Evolutionary conservation across 2,888 invertebrate genomes (phyloP).

Genomic region (Agonopterix subpropinquella): DNA sequence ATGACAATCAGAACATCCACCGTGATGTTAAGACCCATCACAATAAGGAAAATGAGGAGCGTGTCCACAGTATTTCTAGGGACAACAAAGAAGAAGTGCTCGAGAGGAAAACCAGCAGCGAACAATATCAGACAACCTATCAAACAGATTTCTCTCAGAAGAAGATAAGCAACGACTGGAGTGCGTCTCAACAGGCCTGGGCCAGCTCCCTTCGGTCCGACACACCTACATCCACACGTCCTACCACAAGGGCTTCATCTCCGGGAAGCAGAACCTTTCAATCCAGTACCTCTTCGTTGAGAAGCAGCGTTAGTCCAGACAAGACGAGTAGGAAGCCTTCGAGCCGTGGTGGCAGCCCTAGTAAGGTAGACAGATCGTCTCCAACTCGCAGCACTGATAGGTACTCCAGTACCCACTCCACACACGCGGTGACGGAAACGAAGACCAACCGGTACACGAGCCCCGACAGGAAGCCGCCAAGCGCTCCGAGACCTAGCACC

Average conservation of each 20-base stretch:
- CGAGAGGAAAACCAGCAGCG: conserved; percentile 41
- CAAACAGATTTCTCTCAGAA: conserved; percentile 74
- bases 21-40: conserved; percentile 28
- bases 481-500: conserved; percentile 35
- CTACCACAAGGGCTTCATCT: conserved; percentile 71
- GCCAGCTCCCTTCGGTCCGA: conserved; percentile 82
- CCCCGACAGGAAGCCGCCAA: conserved; percentile 38
- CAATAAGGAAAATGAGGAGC: conserved; percentile 30
- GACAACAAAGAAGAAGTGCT: conserved; percentile 41
- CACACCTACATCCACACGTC: conserved; percentile 72
- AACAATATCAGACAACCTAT: conserved; percentile 78
- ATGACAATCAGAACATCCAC: conserved; percentile 18
- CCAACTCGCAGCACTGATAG: conserved; percentile 44
- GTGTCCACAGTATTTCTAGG: conserved; percentile 25
- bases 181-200: conserved; percentile 85
- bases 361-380: conserved; percentile 43
- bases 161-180: conserved; percentile 78
- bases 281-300: conserved; percentile 69
- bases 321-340: conserved; percentile 45
- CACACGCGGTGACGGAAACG: conserved; percentile 36
- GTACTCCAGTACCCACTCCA: conserved; percentile 42
- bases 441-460: conserved; percentile 35
- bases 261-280: conserved; percentile 70
- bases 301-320: conserved; percentile 72
- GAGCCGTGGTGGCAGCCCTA: conserved; percentile 52